Conservation (phyloP, 2,797 vertebrate species). For the Alauda arvensis region DNA sequence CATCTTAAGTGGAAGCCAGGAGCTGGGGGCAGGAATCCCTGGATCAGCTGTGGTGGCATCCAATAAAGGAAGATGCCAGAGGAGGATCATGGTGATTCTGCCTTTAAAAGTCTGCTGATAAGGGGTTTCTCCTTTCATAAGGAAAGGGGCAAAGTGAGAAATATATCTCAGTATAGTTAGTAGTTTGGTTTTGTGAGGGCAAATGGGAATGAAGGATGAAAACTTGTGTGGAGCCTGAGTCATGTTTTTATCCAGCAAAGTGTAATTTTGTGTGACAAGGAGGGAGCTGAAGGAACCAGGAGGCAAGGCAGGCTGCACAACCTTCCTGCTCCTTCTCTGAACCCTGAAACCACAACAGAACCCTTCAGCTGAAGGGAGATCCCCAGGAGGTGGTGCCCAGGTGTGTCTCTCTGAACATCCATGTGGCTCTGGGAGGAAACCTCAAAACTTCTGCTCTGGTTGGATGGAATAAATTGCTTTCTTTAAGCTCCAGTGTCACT, state of each 20-base stretch:
- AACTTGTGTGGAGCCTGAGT: background rate
- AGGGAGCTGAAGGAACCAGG: background rate
- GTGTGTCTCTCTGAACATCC: background rate
- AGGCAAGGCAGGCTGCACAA: background rate
- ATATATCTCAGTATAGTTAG: background rate
- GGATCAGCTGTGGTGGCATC: background rate
- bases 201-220: background rate
- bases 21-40: background rate
- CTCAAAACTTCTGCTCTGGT: background rate
- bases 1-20: background rate
- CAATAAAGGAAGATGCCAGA: background rate
- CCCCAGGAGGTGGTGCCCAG: background rate
- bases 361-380: background rate
- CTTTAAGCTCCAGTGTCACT: background rate
- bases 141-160: background rate
- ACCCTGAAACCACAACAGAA: background rate
- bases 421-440: background rate
- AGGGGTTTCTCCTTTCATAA: background rate
- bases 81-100: background rate
- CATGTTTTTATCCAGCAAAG: background rate
- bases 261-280: background rate
- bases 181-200: background rate
- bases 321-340: background rate
- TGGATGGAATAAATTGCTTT: background rate
- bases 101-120: background rate